Percentiles rank a stretch among this genome's conserved stretches.
Conservation (phyloP, 64 coral and sea anemone species). For the Montipora cactus region DNA sequence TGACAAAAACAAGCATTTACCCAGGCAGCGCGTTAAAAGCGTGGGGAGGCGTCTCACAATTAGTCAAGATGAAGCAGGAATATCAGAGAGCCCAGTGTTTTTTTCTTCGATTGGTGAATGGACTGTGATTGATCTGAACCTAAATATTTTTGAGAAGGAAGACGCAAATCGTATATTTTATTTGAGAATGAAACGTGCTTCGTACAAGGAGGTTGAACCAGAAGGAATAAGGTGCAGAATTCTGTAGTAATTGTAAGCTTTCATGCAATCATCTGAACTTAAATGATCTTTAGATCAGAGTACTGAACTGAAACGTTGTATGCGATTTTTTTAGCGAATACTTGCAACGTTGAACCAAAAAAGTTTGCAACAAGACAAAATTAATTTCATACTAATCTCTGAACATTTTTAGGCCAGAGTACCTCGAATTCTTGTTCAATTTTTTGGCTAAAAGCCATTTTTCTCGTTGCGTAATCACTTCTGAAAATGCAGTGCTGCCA, state of each 20-base stretch:
- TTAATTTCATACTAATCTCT: too few species aligned
- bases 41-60: not conserved
- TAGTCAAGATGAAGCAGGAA: not conserved
- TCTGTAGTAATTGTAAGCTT: not conserved
- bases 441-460: too few species aligned
- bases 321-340: too few species aligned
- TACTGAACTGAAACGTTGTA: too few species aligned
- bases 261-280: too few species aligned
- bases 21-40: not conserved
- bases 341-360: too few species aligned
- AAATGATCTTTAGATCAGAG: too few species aligned
- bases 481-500: too few species aligned
- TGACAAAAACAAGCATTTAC: not conserved
- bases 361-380: too few species aligned
- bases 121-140: slow-evolving; percentile 32
- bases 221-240: not conserved
- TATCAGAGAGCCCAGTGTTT: slow-evolving; percentile 13
- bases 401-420: too few species aligned
- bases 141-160: slow-evolving; percentile 21
- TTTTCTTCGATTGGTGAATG: slow-evolving; percentile 41
- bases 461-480: too few species aligned
- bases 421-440: too few species aligned
- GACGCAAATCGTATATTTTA: slow-evolving; percentile 22
- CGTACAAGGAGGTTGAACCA: slow-evolving; percentile 43
- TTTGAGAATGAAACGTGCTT: slow-evolving; percentile 19